Percentiles rank a stretch among this genome's conserved stretches.
Conservation (phyloP, 2,888 invertebrate genomes). For the Corythucha ciliata region DNA sequence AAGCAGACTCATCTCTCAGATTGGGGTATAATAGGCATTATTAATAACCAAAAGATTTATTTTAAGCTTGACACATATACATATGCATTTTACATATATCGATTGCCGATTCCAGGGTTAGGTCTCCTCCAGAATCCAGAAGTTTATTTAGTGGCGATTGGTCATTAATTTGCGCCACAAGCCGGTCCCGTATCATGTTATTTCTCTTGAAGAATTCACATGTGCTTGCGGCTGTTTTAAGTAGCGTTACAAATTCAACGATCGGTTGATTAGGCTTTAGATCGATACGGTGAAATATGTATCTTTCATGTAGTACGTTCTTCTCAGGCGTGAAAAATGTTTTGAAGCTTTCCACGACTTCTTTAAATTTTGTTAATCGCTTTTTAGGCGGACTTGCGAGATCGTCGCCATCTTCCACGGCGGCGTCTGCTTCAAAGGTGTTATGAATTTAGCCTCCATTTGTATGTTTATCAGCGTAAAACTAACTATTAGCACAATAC, state of each 20-base stretch:
- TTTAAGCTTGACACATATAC: conserved; percentile 24
- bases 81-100: background rate
- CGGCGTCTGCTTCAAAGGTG: too few species aligned
- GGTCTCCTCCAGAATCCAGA: background rate
- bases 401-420: too few species aligned
- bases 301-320: conserved; percentile 10
- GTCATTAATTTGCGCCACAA: background rate
- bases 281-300: conserved; percentile 6
- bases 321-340: conserved; percentile 4
- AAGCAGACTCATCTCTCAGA: too few species aligned
- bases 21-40: conserved; percentile 15
- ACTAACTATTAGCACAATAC: too few species aligned
- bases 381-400: too few species aligned
- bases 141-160: background rate
- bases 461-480: too few species aligned
- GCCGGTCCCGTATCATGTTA: conserved; percentile 11
- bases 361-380: too few species aligned
- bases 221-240: background rate
- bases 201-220: conserved; percentile 6
- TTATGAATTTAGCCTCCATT: too few species aligned
- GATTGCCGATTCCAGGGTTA: conserved; percentile 8
- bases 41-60: conserved; percentile 2
- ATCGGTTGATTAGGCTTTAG: background rate
- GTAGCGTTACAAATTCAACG: background rate
- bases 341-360: too few species aligned